Evolutionary conservation across 2,113 vertebrate species (phyloP), one percentile per base, ranked within the genome.

Genomic region (Clarias magur): DNA sequence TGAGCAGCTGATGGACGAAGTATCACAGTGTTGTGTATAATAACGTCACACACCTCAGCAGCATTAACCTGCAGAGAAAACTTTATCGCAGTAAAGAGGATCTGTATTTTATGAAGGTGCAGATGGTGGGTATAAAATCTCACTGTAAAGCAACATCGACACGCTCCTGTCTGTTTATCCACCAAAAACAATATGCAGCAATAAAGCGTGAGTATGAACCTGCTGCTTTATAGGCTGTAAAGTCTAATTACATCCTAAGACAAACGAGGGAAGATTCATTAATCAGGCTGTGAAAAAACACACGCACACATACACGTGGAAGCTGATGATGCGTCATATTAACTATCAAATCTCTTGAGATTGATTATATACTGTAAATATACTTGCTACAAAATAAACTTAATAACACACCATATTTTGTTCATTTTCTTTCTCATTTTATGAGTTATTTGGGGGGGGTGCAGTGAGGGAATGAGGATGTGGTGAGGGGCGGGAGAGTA

Each of bases 101-200:
- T 73, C 79, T 89, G 72, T 86, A 75, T 86, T 88, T 89, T 88
- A 88, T 79, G 86, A 80, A 27, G 57, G 56, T 63, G 79, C 89
- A 90, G 88, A 89, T 89, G 88, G 89, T 27, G 17, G 81, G 48
- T 53, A 68, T 83, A 86, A 90, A 83, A 83, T 19, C 23, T 83
- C 88, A 79, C 53, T 73, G 85, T 80, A 86, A 30, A 80, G 85
- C 34, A 85, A 73, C 67, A 59, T 65, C 53, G 85, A 80, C 85
- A 83, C 60, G 56, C 42, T 83, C 54, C 81, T 84, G 83, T 80
- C 85, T 9, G 12, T 70, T 86, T 63, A 63, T 70, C 56, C 23
- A 12, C 80, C 60, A 80, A 38, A 85, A 85, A 76, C 54, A 48
- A 85, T 82, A 65, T 25, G 82, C 87, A 82, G 79, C 23, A 34